Base-by-base conservation (phyloP, 2,888 invertebrate genomes). In the Brachycybe producta region DNA sequence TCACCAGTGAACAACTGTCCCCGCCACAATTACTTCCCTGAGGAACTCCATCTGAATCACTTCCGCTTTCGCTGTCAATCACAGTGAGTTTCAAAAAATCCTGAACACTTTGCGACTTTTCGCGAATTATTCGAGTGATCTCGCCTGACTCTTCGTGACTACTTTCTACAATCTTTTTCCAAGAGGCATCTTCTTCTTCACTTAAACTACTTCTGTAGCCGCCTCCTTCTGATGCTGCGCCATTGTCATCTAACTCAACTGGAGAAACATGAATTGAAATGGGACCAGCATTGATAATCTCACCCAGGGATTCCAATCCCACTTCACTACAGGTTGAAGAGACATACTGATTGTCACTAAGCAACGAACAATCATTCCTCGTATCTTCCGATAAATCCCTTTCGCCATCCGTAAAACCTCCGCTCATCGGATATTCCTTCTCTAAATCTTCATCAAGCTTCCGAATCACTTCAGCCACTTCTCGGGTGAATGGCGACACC, bases 81-180 rank as follows among this genome's bases (percentile, higher is more conserved):
- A 78, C 78, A 13, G 78, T 79, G 36, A 79, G 64, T 30, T 78
- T 69, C 78, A 79, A 78, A 24, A 79, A 65, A 65, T 79, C 78
- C 7, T 78, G 75, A 0, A 78, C 78, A 43, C 78, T 78, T 61
- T 75, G 74, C 0, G 78, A 78, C 62, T 79, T 79, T 56, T 76
- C 73, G 54, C 75, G 72, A 1, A 78, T 77, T 63, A 78, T 76
- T 59, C 77, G 77, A 0, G 75, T 72, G 50, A 67, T 64, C 39
- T 71, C 74, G 1, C 75, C 75, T 24, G 73, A 66, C 62, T 78
- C 77, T 27, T 77, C 73, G 55, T 75, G 70, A 39, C 69, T 70
- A 36, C 73, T 67, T 76, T 78, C 78, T 61, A 77, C 77, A 1
- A 51, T 54, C 4, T 42, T 26, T 27, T 43, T 52, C 43, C 51